Conservation (phyloP, 2,888 invertebrate genomes). For the Cryptocephalus moraei region DNA sequence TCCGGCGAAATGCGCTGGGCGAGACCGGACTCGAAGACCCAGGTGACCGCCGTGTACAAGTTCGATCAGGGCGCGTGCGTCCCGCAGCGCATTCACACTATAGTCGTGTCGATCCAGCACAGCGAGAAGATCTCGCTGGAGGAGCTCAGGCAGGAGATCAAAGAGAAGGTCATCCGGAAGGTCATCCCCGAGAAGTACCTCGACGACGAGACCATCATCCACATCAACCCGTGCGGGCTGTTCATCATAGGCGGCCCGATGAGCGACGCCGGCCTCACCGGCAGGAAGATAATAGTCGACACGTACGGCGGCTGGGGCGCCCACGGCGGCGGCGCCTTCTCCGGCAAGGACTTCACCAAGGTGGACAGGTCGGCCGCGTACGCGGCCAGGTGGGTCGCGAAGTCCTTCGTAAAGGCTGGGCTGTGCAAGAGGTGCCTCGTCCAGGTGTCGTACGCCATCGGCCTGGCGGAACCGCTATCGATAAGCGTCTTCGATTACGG, state of each 20-base stretch:
- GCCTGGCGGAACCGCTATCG: constrained; percentile 93
- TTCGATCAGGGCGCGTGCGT: constrained; percentile 92
- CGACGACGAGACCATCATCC: constrained; percentile 85
- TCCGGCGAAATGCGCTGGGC: constrained; percentile 91
- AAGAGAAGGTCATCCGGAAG: constrained; percentile 79
- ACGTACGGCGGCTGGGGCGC: constrained; percentile 99
- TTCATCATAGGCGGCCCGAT: constrained; percentile 97
- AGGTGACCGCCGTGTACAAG: constrained; percentile 93
- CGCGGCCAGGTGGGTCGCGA: constrained; percentile 98
- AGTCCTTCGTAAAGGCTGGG: constrained; percentile 89
- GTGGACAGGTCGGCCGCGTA: constrained; percentile 97
- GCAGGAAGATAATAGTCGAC: constrained; percentile 98
- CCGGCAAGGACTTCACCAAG: constrained; percentile 96
- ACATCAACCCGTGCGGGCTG: constrained; percentile 93
- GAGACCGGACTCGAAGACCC: constrained; percentile 91
- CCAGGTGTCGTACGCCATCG: constrained; percentile 95
- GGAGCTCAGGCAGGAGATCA: constrained; percentile 71
- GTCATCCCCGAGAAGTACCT: constrained; percentile 90
- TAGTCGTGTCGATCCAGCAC: constrained; percentile 97
- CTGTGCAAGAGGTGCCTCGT: constrained; percentile 95
- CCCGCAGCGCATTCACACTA: constrained; percentile 90
- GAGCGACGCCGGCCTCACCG: constrained; percentile 96
- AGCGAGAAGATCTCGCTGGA: constrained; percentile 85
- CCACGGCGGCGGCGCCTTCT: constrained; percentile 98
- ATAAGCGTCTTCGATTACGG: constrained; percentile 97